Evolutionary conservation across 1,140 invertebrate genomes (phyloP).

Genomic region (Aphelenchoides fujianensis): DNA sequence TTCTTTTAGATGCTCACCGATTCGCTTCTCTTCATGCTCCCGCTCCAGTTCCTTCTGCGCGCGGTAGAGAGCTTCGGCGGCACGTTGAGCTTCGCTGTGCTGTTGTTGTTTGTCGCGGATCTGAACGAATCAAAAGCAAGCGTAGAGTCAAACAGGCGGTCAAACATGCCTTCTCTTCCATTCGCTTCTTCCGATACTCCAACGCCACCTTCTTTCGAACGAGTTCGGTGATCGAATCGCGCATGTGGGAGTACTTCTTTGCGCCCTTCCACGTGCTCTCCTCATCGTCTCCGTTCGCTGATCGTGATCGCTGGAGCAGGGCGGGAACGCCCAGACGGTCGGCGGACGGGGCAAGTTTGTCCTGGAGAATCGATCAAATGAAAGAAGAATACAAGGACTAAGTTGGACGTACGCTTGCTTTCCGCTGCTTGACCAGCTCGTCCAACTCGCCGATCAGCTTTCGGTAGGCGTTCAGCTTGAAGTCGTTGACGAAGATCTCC

Average conservation of each 20-base stretch:
- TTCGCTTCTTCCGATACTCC: conserved; percentile 26
- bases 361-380: conserved; percentile 26
- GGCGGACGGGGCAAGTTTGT: conserved; percentile 19
- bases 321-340: not conserved
- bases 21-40: conserved; percentile 4
- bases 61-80: not conserved
- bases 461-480: conserved; percentile 14
- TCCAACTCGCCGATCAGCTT: conserved; percentile 11
- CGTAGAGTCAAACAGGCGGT: too few relatives aligned
- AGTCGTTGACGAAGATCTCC: not conserved
- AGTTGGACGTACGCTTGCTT: conserved; percentile 6
- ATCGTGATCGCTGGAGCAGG: conserved; percentile 3
- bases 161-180: conserved; percentile 27
- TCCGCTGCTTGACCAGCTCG: conserved; percentile 14
- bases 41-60: not conserved
- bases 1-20: conserved; percentile 5
- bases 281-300: conserved; percentile 5
- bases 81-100: not conserved
- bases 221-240: conserved; percentile 26
- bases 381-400: too few relatives aligned
- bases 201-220: conserved; percentile 23
- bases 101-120: not conserved
- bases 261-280: not conserved
- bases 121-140: not conserved
- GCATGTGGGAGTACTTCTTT: not conserved